phyloP scores from a whole-genome alignment of 2,113 vertebrate species.

The Pluvianellus socialis region DNA sequence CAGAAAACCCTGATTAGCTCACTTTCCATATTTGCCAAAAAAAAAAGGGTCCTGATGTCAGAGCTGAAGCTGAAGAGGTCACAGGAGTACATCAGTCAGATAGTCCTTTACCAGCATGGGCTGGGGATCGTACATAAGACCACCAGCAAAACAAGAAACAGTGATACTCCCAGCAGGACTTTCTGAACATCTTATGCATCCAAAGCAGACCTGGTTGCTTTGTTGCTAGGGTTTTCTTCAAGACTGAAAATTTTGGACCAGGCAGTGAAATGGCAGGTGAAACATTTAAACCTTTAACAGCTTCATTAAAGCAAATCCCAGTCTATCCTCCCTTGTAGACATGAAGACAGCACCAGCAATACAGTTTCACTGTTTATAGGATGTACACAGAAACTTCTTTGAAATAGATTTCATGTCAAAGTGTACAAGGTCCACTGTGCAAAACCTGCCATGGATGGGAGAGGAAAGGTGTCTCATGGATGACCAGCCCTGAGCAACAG shows the following conservation, averaged over 20 bases:
- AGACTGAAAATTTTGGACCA: neutral
- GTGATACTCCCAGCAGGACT: neutral
- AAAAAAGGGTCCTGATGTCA: neutral
- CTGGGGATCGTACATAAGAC: neutral
- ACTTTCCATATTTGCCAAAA: neutral
- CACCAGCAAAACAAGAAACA: neutral
- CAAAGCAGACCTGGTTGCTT: neutral
- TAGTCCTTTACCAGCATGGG: neutral
- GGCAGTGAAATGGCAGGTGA: neutral
- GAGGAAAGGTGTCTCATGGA: neutral
- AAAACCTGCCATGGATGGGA: neutral
- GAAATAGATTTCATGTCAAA: neutral
- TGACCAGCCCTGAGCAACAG: neutral
- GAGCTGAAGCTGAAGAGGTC: neutral
- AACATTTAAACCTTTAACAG: neutral
- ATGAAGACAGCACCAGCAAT: neutral
- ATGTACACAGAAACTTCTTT: neutral
- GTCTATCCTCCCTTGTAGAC: neutral
- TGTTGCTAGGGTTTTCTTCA: neutral
- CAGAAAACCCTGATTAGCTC: neutral
- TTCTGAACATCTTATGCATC: neutral
- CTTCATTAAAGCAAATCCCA: neutral
- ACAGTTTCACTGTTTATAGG: neutral
- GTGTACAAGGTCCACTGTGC: neutral
- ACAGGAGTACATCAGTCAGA: neutral